Base-by-base conservation (phyloP, 2,888 invertebrate species). In the Sipunculus nudus region DNA sequence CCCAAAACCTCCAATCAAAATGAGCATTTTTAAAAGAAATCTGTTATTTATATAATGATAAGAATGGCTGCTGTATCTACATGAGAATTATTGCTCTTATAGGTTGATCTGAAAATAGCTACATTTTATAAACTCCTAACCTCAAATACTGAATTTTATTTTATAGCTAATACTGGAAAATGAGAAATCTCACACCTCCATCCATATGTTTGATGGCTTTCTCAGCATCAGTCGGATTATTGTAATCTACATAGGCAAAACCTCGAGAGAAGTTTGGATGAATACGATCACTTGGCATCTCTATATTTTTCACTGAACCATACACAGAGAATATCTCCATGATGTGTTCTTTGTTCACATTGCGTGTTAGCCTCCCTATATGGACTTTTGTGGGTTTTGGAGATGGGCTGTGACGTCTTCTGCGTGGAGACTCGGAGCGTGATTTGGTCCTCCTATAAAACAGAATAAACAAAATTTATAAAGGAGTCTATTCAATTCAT, bases 201-300 rank as follows among this genome's bases (percentile, higher is more conserved):
- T 99, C 97, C 98, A 99, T 98, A 80, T 97, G 95, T 84, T 97
- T 97, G 90, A 98, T 94, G 0, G 98, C 98, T 83, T 96, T 95
- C 82, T 97, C 96, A 23, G 98, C 97, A 84, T 97, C 96, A 72
- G 97, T 97, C 0, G 95, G 88, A 55, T 90, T 93, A 69, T 89
- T 91, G 84, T 92, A 99, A 78, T 99, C 98, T 2, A 99, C 92
- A 83, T 97, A 98, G 13, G 95, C 96, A 84, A 93, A 93, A 1
- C 96, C 96, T 29, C 93, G 89, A n/a, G 93, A 92, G 72, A 93
- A 89, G 78, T 92, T 91, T 0, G 91, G 89, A 84, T 98, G 96
- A 56, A 91, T 86, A 67, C 96, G 89, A 78, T 98, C 97, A 65
- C 89, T 87, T 0, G 94, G 93, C 80, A 95, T 92, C 78, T 98